Evolutionary conservation across 2,888 invertebrate species (phyloP).

Genomic region (Cephalotes varians): DNA sequence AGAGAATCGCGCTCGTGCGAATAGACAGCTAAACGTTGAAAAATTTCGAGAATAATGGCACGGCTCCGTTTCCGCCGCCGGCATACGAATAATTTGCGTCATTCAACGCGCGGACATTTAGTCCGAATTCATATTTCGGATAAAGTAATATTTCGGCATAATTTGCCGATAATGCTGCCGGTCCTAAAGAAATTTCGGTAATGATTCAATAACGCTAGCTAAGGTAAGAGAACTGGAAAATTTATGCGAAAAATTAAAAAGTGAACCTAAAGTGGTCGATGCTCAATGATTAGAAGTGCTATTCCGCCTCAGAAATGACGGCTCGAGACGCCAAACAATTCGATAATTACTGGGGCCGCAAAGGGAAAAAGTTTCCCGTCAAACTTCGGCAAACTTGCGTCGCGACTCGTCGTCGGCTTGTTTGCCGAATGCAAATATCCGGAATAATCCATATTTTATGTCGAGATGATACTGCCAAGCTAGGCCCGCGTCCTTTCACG

Average conservation of each 20-base stretch:
- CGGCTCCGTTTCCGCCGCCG: neutral
- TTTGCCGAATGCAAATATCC: conserved; percentile 84
- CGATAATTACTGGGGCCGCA: conserved; percentile 69
- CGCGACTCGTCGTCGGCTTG: conserved; percentile 76
- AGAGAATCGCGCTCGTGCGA: conserved; percentile 19
- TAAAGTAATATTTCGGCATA: neutral
- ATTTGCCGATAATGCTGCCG: neutral
- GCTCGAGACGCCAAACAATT: conserved; percentile 68
- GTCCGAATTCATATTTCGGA: conserved; percentile 1
- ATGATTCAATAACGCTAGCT: neutral
- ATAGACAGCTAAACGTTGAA: conserved; percentile 44
- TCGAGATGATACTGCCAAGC: conserved; percentile 80
- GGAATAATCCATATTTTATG: conserved; percentile 85
- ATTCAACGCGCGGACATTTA: conserved; percentile 3
- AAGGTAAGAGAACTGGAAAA: neutral
- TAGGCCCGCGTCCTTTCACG: conserved; percentile 66
- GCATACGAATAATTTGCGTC: conserved; percentile 11
- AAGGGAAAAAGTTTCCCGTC: conserved; percentile 64
- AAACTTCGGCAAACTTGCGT: conserved; percentile 59
- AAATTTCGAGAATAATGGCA: conserved; percentile 46
- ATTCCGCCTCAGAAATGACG: conserved; percentile 55
- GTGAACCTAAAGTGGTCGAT: neutral
- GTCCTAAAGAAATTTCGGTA: neutral
- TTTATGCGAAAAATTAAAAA: neutral
- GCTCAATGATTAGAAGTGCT: conserved; percentile 15